These are phyloP conservation scores for Lepus oiostolus DNA, from an alignment of 2,797 vertebrate genomes.

Conservation along the genomic window DNA sequence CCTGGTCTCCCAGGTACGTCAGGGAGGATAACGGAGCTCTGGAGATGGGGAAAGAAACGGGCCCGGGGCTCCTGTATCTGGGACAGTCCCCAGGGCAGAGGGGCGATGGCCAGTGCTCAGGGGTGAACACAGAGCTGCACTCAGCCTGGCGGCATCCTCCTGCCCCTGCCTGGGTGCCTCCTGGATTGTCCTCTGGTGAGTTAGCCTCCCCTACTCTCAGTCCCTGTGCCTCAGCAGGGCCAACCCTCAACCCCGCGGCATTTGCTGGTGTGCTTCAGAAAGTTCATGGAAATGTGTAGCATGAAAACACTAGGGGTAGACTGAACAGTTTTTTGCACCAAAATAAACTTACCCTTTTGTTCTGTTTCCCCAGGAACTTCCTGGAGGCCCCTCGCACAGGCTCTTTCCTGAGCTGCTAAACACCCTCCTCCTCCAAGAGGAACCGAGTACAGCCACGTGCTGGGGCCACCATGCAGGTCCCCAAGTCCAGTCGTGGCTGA, in stretches of 20 bases:
- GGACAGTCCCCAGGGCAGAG: fast-evolving
- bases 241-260: background rate
- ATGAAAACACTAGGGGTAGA: no score
- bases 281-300: no score
- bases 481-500: background rate
- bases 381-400: no score
- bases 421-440: no score
- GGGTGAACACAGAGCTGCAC: background rate
- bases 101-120: fast-evolving
- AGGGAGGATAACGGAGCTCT: background rate
- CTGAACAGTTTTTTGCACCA: no score
- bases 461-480: fast-evolving
- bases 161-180: background rate
- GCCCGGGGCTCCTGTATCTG: background rate
- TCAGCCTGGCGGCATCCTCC: no score
- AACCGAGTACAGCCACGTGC: background rate
- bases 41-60: background rate
- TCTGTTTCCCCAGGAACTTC: no score
- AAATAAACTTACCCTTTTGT: no score
- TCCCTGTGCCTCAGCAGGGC: background rate
- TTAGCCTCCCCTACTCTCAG: background rate
- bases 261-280: background rate
- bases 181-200: background rate
- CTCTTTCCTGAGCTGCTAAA: no score
- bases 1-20: background rate